These are phyloP conservation scores for Hippocampus barbouri DNA, from an alignment of 2,113 vertebrate species.

Conservation along the genomic window DNA sequence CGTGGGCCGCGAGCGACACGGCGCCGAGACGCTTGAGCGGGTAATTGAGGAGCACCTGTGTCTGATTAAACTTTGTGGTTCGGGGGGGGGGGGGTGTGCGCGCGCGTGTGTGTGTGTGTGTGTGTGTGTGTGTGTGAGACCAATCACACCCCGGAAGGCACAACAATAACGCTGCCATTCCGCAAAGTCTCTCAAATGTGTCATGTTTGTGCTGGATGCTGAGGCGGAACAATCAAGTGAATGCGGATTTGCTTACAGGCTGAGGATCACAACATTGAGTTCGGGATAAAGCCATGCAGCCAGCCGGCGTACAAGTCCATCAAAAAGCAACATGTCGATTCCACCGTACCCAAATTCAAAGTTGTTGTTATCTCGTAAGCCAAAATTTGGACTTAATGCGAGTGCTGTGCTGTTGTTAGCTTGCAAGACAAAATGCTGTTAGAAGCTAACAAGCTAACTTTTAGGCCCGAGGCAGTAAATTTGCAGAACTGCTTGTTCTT, in stretches of 20 bases:
- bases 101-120: neutral
- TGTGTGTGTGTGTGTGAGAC: constrained; percentile 44
- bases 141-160: constrained; percentile 32
- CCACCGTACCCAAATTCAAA: neutral
- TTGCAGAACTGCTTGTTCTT: no score
- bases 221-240: neutral
- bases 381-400: no score
- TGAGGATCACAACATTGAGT: neutral
- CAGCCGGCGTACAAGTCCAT: neutral
- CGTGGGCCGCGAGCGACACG: constrained; percentile 40
- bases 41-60: constrained; percentile 59
- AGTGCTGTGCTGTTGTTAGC: no score
- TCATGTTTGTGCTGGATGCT: neutral
- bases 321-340: neutral
- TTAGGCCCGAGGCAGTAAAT: no score
- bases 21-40: constrained; percentile 42
- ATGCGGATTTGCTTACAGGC: neutral
- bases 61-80: constrained; percentile 55
- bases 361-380: no score
- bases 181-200: neutral
- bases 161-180: neutral
- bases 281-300: neutral
- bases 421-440: no score
- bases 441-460: no score
- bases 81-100: constrained; percentile 13